Evolutionary conservation across 2,888 invertebrate species (phyloP), one percentile per base, ranked within the genome.

Genomic region (Flexamia atlantica): DNA sequence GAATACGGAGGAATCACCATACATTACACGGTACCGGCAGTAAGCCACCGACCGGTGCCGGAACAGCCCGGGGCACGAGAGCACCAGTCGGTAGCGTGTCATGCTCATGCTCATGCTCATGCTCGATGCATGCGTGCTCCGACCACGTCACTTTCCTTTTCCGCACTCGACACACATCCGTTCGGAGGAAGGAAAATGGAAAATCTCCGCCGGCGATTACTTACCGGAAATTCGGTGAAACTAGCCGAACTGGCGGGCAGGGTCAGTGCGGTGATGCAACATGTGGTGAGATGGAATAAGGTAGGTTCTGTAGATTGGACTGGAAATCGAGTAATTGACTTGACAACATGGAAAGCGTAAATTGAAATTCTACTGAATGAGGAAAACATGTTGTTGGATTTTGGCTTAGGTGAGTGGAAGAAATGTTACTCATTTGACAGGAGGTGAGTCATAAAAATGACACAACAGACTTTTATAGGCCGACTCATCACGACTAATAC

Each of bases 131-230:
- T 25, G 60, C 60, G 60, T 60, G 23, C 60, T 10, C 28, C 14
- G 14, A 3, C 30, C 5, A 10, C 30, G 68, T 68, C 68, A 68
- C 68, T 68, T 68, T 68, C 68, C 68, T 68, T 68, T 68, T 68
- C 68, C 68, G 68, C 68, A 68, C 68, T 30, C 68, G 68, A 17
- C 68, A 30, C 30, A 30, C 32, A 32, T 68, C 68, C 30, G 30
- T 68, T 30, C 68, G n/a, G n/a, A 32, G 68, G 30, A 68, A 68
- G 68, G 68, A 68, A 68, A 68, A 68, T 68, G 30, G 57, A 57
- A 57, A 57, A 57, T 57, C 57, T 23, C 57, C 57, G n/a, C 4
- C 23, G 57, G 50, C 23, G 46, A 46, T 9, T 9, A 7, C 12
- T 3, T 57, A 57, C 57, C 57, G 57, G 57, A 57, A 7, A 57